Percentiles rank a stretch among this genome's conserved stretches.
Evolutionary conservation across 2,113 vertebrate species (phyloP).

Genomic region (Struthio camelus): DNA sequence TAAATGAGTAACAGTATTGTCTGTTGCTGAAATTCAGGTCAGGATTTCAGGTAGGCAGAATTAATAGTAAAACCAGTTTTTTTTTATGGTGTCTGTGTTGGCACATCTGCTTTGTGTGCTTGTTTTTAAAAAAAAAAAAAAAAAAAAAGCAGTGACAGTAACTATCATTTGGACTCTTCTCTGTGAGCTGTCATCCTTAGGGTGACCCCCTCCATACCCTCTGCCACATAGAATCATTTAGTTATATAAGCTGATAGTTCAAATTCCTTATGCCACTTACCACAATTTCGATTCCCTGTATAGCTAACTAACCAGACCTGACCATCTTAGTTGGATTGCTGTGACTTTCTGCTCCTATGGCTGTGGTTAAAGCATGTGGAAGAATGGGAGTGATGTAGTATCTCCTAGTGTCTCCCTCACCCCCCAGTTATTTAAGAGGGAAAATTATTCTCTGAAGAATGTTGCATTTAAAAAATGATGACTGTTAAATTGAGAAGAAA

Average conservation of each 20-base stretch:
- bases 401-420: background rate
- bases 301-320: background rate
- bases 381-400: background rate
- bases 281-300: background rate
- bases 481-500: background rate
- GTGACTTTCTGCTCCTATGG: background rate
- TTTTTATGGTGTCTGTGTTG: background rate
- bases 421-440: background rate
- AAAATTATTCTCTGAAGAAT: background rate
- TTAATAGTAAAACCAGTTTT: background rate
- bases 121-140: background rate
- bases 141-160: too few relatives aligned
- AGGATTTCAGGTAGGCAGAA: background rate
- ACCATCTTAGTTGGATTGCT: background rate
- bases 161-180: rapidly evolving
- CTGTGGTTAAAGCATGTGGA: background rate
- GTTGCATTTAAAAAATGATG: background rate
- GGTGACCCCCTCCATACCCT: background rate
- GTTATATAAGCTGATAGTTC: background rate
- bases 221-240: background rate
- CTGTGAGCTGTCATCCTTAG: background rate
- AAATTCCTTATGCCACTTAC: background rate
- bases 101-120: background rate
- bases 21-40: background rate
- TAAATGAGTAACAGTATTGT: background rate